Evolutionary conservation across 1,140 invertebrate genomes (phyloP), one percentile per base, ranked within the genome.

Genomic region (Contarinia nasturtii): DNA sequence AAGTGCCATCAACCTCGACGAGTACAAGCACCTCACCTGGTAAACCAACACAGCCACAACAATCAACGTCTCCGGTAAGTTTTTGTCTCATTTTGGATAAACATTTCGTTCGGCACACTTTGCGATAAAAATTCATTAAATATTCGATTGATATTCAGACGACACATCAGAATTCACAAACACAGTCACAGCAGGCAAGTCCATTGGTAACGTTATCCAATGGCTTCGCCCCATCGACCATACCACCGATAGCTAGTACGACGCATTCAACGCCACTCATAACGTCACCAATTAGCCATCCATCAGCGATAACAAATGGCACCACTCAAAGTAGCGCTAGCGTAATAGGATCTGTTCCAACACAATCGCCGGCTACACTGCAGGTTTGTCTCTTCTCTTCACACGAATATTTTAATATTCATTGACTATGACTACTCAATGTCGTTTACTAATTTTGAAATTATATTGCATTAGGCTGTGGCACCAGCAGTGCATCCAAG

Each of bases 401-500:
- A n/a, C n/a, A n/a, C 33, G 14, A 34, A 34, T 34, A 14, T 7
- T 8, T 34, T 45, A 45, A 50, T 48, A 48, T 45, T 47, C 44
- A 18, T 37, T 43, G 48, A 42, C 47, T 42, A 12, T 50, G 38
- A 47, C 50, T n/a, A 40, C 54, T 27, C 52, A 27, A 48, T 48
- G 27, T 37, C 48, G 10, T 48, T 50, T 19, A 33, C 54, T 38
- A 17, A 17, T 38, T 14, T 38, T n/a, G 12, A 5, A 3, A 19
- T 51, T 41, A 45, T 49, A 33, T 46, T 50, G 11, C n/a, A 46
- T 48, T 40, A 44, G 15, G 49, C 54, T 15, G 44, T 40, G 2
- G 19, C 53, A 14, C 55, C 61, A 22, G 53, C 53, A 2, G 49
- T 56, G 46, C 60, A 57, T n/a, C 52, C 54, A 2, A 54, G 55